These are phyloP conservation scores for Parascotia fuliginaria DNA, from an alignment of 2,888 invertebrate genomes.

Conservation along the genomic window DNA sequence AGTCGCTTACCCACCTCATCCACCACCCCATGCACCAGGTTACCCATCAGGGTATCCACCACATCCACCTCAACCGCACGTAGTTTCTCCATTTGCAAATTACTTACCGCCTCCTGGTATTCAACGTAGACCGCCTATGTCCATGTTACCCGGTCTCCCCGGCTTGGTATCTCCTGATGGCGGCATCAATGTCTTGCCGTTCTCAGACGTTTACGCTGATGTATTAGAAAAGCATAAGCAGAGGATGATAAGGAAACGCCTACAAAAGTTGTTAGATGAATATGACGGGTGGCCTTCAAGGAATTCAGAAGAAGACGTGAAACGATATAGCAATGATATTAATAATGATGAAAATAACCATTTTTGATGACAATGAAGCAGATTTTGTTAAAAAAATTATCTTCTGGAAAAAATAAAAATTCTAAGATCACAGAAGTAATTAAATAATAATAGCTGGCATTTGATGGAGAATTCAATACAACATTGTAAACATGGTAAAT, in stretches of 20 bases:
- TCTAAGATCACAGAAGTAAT: too few species aligned
- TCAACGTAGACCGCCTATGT: constrained; percentile 37
- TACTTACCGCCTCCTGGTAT: constrained; percentile 8
- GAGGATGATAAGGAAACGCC: constrained; percentile 57
- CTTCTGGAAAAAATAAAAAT: too few species aligned
- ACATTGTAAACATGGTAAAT: too few species aligned
- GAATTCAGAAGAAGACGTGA: background rate
- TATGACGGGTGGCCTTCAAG: constrained; percentile 2
- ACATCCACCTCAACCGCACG: constrained; percentile 1
- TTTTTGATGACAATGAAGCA: too few species aligned
- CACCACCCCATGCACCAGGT: background rate
- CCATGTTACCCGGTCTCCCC: constrained; percentile 68
- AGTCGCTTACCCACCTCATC: constrained; percentile 11
- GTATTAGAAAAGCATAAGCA: constrained; percentile 67
- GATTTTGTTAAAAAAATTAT: too few species aligned
- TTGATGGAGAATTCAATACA: too few species aligned
- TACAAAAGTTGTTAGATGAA: constrained; percentile 42
- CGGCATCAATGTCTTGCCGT: constrained; percentile 75
- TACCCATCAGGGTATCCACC: background rate
- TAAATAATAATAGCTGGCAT: too few species aligned
- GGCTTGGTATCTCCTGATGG: constrained; percentile 66
- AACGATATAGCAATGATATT: background rate
- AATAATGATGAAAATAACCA: background rate
- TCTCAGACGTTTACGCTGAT: constrained; percentile 72
- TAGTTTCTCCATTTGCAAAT: constrained; percentile 4